Evolutionary conservation across 2,888 invertebrate genomes (phyloP).

Genomic region (Prenolepis imparis): DNA sequence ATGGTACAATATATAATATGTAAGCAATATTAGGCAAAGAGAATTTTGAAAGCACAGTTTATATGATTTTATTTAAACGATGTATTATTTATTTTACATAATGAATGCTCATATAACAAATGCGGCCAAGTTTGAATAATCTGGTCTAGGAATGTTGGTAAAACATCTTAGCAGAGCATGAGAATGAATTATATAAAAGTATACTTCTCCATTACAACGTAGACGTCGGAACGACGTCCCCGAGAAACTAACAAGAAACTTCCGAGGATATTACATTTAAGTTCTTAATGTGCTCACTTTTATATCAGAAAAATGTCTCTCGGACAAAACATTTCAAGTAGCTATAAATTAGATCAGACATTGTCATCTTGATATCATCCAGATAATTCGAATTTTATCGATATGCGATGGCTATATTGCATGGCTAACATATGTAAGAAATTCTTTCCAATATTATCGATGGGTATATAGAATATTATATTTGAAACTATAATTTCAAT

Average conservation of each 20-base stretch:
- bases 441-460: constrained; percentile 28
- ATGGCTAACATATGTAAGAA: not conserved
- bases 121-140: not conserved
- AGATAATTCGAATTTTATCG: constrained; percentile 34
- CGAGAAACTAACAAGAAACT: constrained; percentile 38
- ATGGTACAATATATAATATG: not conserved
- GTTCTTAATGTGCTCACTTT: constrained; percentile 48
- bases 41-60: not conserved
- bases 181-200: constrained; percentile 50
- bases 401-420: not conserved
- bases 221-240: constrained; percentile 10
- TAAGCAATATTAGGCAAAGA: no score
- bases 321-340: constrained; percentile 35
- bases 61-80: not conserved
- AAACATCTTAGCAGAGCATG: constrained; percentile 28
- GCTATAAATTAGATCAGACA: constrained; percentile 32
- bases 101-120: not conserved
- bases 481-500: not conserved
- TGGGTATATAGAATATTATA: not conserved
- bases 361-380: not conserved
- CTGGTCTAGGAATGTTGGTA: constrained; percentile 6
- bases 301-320: constrained; percentile 34
- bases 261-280: constrained; percentile 42
- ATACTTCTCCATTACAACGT: constrained; percentile 47
- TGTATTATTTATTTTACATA: constrained; percentile 10